These are phyloP conservation scores for mouse (Mus musculus) DNA, from an alignment of 2,113 vertebrate genomes.

Conservation along the genomic window GRCm39 chr2:164028001-164028500, in stretches of 20 bases:
- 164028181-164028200: background rate
- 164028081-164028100: background rate
- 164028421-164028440: background rate
- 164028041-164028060: background rate
- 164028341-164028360: background rate
- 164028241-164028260: background rate
- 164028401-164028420: background rate
- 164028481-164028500: background rate
- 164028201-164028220: background rate
- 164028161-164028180: background rate
- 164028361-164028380: background rate
- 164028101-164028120: background rate
- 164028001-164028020: background rate
- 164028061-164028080: background rate
- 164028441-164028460: background rate
- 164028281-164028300: background rate
- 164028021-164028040: constrained; percentile 18
- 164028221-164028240: background rate
- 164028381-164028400: background rate
- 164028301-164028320: background rate
- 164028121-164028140: background rate
- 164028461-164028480: background rate
- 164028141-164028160: background rate
- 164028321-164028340: background rate
- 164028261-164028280: background rate